Evolutionary conservation across 2,113 vertebrate genomes (phyloP).

Genomic region (Arothron firmamentum): DNA sequence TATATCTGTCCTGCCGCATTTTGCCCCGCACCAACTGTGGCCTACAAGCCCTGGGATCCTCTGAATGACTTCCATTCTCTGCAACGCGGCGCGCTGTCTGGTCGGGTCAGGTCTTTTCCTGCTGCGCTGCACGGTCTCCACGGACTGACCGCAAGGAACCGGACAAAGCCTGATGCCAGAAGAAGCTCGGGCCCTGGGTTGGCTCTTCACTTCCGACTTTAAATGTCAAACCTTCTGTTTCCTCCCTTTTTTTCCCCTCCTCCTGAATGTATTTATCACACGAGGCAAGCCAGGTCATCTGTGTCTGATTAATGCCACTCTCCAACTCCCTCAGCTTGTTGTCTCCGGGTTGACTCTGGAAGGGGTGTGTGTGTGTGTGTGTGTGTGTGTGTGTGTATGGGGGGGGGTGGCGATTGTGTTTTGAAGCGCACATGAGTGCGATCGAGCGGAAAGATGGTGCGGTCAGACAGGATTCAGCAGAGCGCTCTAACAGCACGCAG

Average conservation of each 20-base stretch:
- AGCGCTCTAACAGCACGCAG: slow-evolving; percentile 1
- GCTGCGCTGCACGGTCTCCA: slow-evolving; percentile 9
- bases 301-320: slow-evolving; percentile 43
- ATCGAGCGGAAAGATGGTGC: slow-evolving; percentile 30
- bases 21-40: slow-evolving; percentile 28
- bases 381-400: too few species aligned
- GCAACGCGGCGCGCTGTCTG: slow-evolving; percentile 23
- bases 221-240: slow-evolving; percentile 23
- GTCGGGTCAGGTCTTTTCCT: slow-evolving; percentile 38
- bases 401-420: slow-evolving; percentile 14
- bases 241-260: background rate
- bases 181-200: background rate
- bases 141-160: slow-evolving; percentile 5
- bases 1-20: slow-evolving; percentile 47
- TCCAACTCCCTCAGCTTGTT: slow-evolving; percentile 21
- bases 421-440: slow-evolving; percentile 22
- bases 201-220: slow-evolving; percentile 22
- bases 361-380: too few species aligned
- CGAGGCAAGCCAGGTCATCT: slow-evolving; percentile 33
- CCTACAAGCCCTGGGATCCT: slow-evolving; percentile 47
- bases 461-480: slow-evolving; percentile 8
- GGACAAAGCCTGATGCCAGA: background rate
- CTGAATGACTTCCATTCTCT: slow-evolving; percentile 29
- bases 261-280: slow-evolving; percentile 24
- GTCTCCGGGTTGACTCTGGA: slow-evolving; percentile 7